Evolutionary conservation across 2,888 invertebrate species (phyloP), one percentile per base, ranked within the genome.

Genomic region (Sminthurinus aureus): DNA sequence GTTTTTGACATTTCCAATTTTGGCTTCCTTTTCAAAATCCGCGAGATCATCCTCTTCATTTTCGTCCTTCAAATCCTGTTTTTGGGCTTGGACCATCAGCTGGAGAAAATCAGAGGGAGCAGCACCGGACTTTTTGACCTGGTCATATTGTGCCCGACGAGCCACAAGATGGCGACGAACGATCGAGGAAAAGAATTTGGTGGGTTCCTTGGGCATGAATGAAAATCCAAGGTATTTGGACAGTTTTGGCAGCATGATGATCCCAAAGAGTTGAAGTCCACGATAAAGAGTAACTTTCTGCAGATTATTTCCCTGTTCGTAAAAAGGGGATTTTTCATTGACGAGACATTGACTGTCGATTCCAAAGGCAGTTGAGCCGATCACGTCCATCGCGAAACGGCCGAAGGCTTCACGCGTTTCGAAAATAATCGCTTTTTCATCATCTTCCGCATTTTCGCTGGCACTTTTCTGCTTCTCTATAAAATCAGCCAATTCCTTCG

Each of bases 291-390:
- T 50, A n/a, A 24, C 18, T 24, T 26, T 80, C 2, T 84, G 84
- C 13, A 83, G 79, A 75, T 66, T 83, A n/a, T n/a, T 83, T 0
- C 86, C 85, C 86, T 87, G 86, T 81, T 85, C 26, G 89, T 89
- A 79, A 90, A 91, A 66, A 90, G 91, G 0, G 89, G 91, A 86
- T 38, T 91, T 89, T 0, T 80, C 79, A 76, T 91, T 90, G n/a
- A 20, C 18, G 0, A 90, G 89, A 0, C 89, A 89, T 73, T 90
- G 87, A 0, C 90, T 89, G 13, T 89, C 90, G 6, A 91, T 90
- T 0, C 92, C 92, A 85, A 92, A 92, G 0, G 92, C 90, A 0
- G 91, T 89, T 0, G 90, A 90, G 0, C 89, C 89, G 2, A 91
- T 90, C 6, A 89, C 87, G 81, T 89, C 89, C 12, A 89, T 89